Conservation (phyloP, 2,888 invertebrate genomes). For the Oasisia sp. region DNA sequence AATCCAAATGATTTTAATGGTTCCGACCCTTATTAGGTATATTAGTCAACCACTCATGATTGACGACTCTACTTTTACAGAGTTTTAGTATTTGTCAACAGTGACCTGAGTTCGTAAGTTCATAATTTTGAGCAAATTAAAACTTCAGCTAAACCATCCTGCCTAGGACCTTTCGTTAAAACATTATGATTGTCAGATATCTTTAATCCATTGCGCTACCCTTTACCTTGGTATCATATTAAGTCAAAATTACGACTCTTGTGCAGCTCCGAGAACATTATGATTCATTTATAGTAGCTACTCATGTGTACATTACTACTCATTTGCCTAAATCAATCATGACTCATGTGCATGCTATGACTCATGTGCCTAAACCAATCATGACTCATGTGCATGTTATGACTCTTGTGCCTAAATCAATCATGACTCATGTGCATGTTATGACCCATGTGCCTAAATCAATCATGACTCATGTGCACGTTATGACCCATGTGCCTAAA, state of each 20-base stretch:
- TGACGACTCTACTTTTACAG: background rate
- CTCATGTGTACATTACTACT: background rate
- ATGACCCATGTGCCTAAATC: too few relatives aligned
- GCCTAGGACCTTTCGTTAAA: background rate
- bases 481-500: too few relatives aligned
- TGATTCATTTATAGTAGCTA: background rate
- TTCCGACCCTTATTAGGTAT: background rate
- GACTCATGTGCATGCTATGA: background rate
- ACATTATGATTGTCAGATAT: background rate
- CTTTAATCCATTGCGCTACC: background rate
- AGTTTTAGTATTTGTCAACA: background rate
- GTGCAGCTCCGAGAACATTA: background rate
- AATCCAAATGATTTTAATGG: too few relatives aligned
- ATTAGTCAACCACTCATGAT: too few relatives aligned
- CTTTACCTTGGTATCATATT: background rate
- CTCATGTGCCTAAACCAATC: background rate
- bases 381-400: background rate
- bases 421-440: background rate
- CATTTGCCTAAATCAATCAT: background rate
- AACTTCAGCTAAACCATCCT: background rate
- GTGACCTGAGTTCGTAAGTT: background rate
- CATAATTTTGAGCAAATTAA: background rate
- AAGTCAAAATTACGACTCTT: background rate
- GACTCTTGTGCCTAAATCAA: background rate
- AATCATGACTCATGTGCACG: too few relatives aligned